Evolutionary conservation across 2,888 invertebrate genomes (phyloP).

Genomic region (Caradrina clavipalpis): DNA sequence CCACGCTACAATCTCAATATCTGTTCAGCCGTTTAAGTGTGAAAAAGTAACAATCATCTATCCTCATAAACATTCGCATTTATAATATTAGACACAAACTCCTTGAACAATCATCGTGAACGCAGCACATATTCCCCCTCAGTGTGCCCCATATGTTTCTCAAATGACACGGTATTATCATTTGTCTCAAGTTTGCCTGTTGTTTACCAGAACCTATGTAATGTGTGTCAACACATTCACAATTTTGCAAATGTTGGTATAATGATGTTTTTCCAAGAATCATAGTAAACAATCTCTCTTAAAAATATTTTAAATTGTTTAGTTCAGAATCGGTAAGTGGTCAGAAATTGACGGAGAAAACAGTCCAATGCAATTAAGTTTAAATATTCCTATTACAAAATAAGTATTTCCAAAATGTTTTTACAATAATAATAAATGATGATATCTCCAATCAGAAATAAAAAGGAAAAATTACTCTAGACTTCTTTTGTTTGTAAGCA

Average conservation of each 20-base stretch:
- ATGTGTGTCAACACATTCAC: background rate
- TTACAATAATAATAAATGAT: background rate
- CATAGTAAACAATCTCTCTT: background rate
- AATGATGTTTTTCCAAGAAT: background rate
- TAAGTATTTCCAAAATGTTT: background rate
- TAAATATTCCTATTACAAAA: background rate
- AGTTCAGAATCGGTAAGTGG: background rate
- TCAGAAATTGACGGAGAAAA: background rate
- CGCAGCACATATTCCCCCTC: too few relatives aligned
- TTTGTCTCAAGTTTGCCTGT: background rate
- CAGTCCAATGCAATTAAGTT: background rate
- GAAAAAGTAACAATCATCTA: too few relatives aligned
- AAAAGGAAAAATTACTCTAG: background rate
- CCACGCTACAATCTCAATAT: too few relatives aligned
- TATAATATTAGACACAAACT: too few relatives aligned
- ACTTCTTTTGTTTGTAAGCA: conserved; percentile 6
- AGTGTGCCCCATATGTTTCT: background rate
- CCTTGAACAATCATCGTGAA: too few relatives aligned
- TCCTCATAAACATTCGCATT: too few relatives aligned
- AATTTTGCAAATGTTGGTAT: background rate
- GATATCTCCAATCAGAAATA: background rate
- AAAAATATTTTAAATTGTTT: background rate
- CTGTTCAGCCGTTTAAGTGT: too few relatives aligned
- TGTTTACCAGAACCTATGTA: background rate
- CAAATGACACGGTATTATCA: background rate